Conservation (phyloP, 1,140 invertebrate genomes). For the Lerema accius region DNA sequence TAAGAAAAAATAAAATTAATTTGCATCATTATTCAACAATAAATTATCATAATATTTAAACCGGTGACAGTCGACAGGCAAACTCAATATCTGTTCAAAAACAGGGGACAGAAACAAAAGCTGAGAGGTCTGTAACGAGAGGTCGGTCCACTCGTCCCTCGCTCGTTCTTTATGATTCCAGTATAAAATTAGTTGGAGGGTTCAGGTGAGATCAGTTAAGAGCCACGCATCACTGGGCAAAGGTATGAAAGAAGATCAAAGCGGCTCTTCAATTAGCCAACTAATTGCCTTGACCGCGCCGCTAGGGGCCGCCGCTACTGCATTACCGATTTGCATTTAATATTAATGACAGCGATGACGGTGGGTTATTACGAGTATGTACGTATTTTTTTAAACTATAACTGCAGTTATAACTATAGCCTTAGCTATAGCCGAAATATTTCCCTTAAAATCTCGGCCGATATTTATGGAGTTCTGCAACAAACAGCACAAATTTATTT, state of each 20-base stretch:
- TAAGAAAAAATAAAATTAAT: too few relatives aligned
- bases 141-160: slow-evolving; percentile 22
- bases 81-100: neutral
- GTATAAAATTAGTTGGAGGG: slow-evolving; percentile 19
- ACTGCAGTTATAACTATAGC: too few relatives aligned
- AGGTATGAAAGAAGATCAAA: slow-evolving; percentile 63
- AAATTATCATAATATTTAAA: neutral
- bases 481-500: too few relatives aligned
- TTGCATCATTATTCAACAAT: neutral
- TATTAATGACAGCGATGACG: too few relatives aligned
- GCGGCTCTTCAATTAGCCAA: slow-evolving; percentile 58
- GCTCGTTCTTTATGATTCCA: slow-evolving; percentile 13
- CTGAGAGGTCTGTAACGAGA: slow-evolving; percentile 2
- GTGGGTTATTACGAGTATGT: too few relatives aligned
- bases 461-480: too few relatives aligned
- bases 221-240: slow-evolving; percentile 54
- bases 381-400: too few relatives aligned
- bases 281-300: slow-evolving; percentile 74
- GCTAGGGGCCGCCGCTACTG: slow-evolving; percentile 36
- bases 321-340: slow-evolving; percentile 25
- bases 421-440: too few relatives aligned
- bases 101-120: slow-evolving; percentile 10
- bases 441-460: too few relatives aligned
- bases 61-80: neutral
- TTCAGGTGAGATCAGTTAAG: slow-evolving; percentile 36